Conservation (phyloP, 2,797 vertebrate species). For the Chlorospingus semifuscus region DNA sequence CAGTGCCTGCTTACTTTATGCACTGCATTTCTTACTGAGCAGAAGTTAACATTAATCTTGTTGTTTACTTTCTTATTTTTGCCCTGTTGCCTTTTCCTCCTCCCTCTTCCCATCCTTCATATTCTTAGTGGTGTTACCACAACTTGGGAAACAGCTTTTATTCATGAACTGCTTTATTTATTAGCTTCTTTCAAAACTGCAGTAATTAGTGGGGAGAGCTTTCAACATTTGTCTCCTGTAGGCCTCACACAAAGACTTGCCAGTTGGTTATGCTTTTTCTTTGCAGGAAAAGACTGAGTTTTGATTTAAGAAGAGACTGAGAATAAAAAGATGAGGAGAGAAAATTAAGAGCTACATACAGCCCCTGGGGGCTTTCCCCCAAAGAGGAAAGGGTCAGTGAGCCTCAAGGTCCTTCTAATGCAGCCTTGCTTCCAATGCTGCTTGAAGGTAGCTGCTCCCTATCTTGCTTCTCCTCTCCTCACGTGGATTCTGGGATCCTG, state of each 20-base stretch:
- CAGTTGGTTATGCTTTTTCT: not conserved
- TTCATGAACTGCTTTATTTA: conserved; percentile 22
- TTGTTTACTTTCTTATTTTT: not conserved
- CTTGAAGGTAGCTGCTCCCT: not conserved
- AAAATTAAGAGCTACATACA: not conserved
- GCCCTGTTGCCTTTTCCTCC: not conserved
- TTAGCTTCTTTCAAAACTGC: conserved; percentile 3
- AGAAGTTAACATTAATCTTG: not conserved
- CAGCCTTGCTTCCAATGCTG: not conserved
- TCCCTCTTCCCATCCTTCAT: not conserved
- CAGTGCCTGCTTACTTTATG: not conserved
- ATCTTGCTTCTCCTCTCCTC: not conserved
- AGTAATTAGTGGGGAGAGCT: conserved; percentile 12
- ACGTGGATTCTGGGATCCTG: not conserved
- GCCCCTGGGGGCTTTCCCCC: not conserved
- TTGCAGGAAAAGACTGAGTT: not conserved
- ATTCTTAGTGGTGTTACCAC: not conserved
- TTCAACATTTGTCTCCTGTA: not conserved
- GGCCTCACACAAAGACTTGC: not conserved
- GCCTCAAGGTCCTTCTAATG: not conserved
- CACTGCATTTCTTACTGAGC: not conserved
- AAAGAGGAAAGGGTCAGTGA: not conserved
- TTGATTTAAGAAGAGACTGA: not conserved
- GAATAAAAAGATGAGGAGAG: not conserved
- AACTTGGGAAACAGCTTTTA: conserved; percentile 21